Percentiles rank a stretch among this genome's conserved stretches.
Evolutionary conservation across 2,888 invertebrate genomes (phyloP).

Genomic region (Stenodema calcarata): DNA sequence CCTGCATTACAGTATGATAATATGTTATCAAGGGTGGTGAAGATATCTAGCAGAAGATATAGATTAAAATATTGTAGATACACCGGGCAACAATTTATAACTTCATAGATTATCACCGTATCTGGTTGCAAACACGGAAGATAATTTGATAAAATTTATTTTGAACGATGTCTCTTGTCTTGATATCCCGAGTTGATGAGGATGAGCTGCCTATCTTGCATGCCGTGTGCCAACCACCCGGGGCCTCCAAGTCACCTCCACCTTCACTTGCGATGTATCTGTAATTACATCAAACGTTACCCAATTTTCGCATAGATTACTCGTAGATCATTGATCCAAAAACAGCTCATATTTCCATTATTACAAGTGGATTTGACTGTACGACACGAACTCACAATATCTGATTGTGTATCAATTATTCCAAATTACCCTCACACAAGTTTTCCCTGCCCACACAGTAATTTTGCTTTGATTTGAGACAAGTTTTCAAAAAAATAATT

Average conservation of each 20-base stretch:
- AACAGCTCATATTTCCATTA: too few species aligned
- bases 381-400: too few species aligned
- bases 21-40: constrained; percentile 55
- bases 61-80: constrained; percentile 56
- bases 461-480: too few species aligned
- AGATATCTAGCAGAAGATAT: constrained; percentile 56
- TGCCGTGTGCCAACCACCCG: background rate
- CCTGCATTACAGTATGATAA: constrained; percentile 55
- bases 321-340: too few species aligned
- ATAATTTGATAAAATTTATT: constrained; percentile 55
- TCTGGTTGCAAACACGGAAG: constrained; percentile 54
- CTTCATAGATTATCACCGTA: constrained; percentile 56
- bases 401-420: too few species aligned
- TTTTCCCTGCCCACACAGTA: too few species aligned
- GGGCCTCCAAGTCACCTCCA: background rate
- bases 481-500: too few species aligned
- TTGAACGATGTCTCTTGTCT: constrained; percentile 45
- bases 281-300: too few species aligned
- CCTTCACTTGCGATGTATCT: background rate
- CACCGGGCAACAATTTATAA: constrained; percentile 55
- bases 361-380: too few species aligned
- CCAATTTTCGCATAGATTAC: too few species aligned
- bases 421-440: too few species aligned
- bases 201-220: constrained; percentile 23
- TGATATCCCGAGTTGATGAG: constrained; percentile 26